These are phyloP conservation scores for Manis pentadactyla DNA, from an alignment of 2,797 vertebrate species.

Conservation along the genomic window DNA sequence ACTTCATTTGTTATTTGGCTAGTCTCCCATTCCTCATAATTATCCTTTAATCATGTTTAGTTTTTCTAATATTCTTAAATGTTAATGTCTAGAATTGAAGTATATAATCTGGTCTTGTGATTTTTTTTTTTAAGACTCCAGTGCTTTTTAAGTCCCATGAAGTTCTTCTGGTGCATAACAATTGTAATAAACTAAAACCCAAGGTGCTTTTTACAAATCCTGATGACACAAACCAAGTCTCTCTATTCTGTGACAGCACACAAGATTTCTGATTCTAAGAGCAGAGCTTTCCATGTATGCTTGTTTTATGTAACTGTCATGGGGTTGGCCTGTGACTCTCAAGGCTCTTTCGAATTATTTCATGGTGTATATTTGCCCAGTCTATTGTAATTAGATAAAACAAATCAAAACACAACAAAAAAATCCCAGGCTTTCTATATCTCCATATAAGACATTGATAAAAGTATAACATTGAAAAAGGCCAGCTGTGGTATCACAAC, in stretches of 20 bases:
- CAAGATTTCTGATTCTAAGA: neutral
- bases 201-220: neutral
- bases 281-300: neutral
- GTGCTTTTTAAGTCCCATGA: neutral
- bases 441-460: neutral
- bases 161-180: neutral
- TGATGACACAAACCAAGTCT: neutral
- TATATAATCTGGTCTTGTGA: neutral
- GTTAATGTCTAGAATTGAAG: neutral
- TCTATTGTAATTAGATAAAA: neutral
- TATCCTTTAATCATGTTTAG: neutral
- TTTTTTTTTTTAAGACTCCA: neutral
- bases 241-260: neutral
- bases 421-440: neutral
- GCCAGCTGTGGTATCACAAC: neutral
- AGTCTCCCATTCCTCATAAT: neutral
- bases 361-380: neutral
- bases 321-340: neutral
- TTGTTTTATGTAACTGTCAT: neutral
- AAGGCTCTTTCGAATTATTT: neutral
- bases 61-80: neutral
- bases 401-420: neutral
- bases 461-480: neutral
- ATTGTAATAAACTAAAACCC: neutral
- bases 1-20: neutral